A percentile compares a stretch with the other conserved stretches of the same genome.
Conservation (phyloP, 2,113 vertebrate species). For the Rynchops niger region DNA sequence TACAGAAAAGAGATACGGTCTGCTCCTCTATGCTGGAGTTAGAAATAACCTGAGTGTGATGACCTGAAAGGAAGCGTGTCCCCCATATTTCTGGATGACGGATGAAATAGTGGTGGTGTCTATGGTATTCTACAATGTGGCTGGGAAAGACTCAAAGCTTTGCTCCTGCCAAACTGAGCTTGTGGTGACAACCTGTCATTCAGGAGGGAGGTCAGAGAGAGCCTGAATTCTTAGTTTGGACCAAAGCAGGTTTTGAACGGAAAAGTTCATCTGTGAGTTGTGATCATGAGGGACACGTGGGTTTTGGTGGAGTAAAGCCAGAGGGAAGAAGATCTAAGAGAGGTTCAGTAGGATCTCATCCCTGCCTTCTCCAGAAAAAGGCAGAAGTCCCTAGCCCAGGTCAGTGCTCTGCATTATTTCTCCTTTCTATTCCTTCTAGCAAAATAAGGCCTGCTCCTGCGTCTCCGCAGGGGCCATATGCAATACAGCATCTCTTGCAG, state of each 20-base stretch:
- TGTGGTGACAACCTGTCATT: neutral
- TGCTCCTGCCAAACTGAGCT: neutral
- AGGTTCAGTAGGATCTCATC: neutral
- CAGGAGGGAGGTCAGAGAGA: neutral
- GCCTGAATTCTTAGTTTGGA: neutral
- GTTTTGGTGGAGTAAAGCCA: neutral
- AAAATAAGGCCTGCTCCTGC: neutral
- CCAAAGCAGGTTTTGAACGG: neutral
- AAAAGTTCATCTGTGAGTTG: neutral
- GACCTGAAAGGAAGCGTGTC: neutral
- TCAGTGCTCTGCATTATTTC: neutral
- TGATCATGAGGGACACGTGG: rapidly evolving
- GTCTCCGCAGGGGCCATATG: rapidly evolving
- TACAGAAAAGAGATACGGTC: neutral
- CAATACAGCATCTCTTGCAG: neutral
- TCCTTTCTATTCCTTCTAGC: neutral
- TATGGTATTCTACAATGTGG: neutral
- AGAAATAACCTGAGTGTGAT: neutral
- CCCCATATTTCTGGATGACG: neutral
- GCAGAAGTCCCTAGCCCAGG: neutral
- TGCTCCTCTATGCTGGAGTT: neutral
- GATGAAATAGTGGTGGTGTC: neutral
- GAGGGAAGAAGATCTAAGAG: neutral
- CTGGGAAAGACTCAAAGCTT: neutral
- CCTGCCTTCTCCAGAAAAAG: neutral